Evolutionary conservation across 1,140 invertebrate species (phyloP), one percentile per base, ranked within the genome.

Genomic region (Euwallacea similis): DNA sequence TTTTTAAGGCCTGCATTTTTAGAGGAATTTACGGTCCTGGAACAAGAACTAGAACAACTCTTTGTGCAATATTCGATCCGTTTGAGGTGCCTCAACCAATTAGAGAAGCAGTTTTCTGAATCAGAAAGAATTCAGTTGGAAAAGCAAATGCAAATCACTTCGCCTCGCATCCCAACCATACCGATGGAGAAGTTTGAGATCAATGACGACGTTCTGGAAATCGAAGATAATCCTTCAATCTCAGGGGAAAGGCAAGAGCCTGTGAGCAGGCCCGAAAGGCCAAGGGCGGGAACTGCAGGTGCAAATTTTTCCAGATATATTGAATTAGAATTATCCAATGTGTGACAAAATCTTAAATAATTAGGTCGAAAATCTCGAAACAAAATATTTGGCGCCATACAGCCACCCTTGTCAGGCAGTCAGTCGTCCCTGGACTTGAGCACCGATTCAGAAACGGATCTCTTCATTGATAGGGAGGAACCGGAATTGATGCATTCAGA

Each of bases 11-110:
- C 98, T 6, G 96, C 96, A 0, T 98, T 98, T 81, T 92, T 98
- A 88, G 93, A 97, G 78, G 98, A 99, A 82, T 96, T 97, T 82
- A 95, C 97, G 73, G 89, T 90, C 55, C 85, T 96, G 9, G 97
- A 99, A 83, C 84, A 87, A 54, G 95, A 98, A 79, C 82, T 98
- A 7, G 90, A 92, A 77, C 83, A 87, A 75, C 83, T 97, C 10
- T 98, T 98, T 83, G 88, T 94, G 58, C 87, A 91, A 69, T 99
- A 98, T 83, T 88, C 98, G 43, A 84, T 91, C 59, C 90, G 94
- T 65, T 91, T 95, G 79, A 88, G 96, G 43, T 95, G 94, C 76
- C 86, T 97, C 1, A 89, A 90, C n/a, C 93, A 90, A 79, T 82
- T 95, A 6, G 92, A 95, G 78, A 88, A 91, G 73, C 85, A 90